Conservation (phyloP, 1,140 invertebrate species). For the Micrasema longulum region DNA sequence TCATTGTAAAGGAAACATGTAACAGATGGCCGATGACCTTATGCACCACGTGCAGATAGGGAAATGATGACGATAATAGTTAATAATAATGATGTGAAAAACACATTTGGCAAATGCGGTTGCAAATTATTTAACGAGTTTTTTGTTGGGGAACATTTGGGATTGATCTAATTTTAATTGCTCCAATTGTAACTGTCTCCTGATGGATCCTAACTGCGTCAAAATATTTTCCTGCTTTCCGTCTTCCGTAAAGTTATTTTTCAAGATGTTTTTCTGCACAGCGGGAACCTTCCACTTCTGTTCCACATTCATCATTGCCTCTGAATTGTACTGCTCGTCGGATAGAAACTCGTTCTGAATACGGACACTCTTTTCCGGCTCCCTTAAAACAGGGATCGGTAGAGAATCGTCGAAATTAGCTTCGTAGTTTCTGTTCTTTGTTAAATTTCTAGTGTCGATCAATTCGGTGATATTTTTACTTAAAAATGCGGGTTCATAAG, state of each 20-base stretch:
- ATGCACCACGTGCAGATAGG: no score
- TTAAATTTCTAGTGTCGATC: constrained; percentile 48
- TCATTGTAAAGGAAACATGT: no score
- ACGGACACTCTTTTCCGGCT: constrained; percentile 50
- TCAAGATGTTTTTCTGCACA: constrained; percentile 70
- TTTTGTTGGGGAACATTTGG: constrained; percentile 44
- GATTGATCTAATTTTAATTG: constrained; percentile 68
- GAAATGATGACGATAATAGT: no score
- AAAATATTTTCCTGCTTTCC: constrained; percentile 67
- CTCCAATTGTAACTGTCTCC: constrained; percentile 69
- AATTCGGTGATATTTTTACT: constrained; percentile 52
- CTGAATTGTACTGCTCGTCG: constrained; percentile 56
- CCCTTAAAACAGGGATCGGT: constrained; percentile 69
- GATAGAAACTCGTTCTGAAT: constrained; percentile 44
- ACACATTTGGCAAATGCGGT: no score
- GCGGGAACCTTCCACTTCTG: constrained; percentile 70
- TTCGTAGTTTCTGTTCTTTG: constrained; percentile 26
- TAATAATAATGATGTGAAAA: no score
- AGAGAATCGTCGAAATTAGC: constrained; percentile 60
- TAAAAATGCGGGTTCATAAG: constrained; percentile 54
- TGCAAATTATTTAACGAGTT: constrained; percentile 42
- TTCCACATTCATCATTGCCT: constrained; percentile 64
- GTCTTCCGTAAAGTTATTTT: constrained; percentile 63
- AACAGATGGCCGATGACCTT: no score
- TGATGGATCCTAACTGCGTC: constrained; percentile 71